A percentile compares a stretch with the other conserved stretches of the same genome.
Conservation (phyloP, 2,113 vertebrate genomes). For the Salvator merianae region DNA sequence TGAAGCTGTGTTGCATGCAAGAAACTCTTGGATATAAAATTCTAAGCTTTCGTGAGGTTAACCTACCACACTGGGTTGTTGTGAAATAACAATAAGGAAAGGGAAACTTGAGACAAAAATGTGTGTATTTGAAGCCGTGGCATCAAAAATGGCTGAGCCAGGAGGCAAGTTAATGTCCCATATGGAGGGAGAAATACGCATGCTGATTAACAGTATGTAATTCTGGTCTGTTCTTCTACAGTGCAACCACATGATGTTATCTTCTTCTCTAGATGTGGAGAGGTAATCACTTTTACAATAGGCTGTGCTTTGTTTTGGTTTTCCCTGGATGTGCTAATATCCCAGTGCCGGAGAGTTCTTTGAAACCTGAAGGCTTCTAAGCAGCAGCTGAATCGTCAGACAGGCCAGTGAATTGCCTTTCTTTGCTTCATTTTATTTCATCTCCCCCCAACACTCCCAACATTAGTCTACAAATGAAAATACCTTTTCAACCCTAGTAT, state of each 20-base stretch:
- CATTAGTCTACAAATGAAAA: slow-evolving; percentile 74
- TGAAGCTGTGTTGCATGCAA: too few relatives aligned
- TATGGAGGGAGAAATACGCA: neutral
- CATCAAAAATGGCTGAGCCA: neutral
- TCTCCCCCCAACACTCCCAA: slow-evolving; percentile 54
- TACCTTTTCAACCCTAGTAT: slow-evolving; percentile 68
- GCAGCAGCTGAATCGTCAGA: slow-evolving; percentile 54
- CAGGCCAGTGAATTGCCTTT: slow-evolving; percentile 45
- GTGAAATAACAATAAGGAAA: too few relatives aligned
- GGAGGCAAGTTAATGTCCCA: neutral
- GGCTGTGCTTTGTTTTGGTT: slow-evolving; percentile 1
- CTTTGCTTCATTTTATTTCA: slow-evolving; percentile 60
- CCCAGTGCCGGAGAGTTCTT: slow-evolving; percentile 28
- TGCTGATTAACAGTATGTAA: neutral
- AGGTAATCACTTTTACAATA: slow-evolving; percentile 5
- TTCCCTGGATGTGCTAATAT: slow-evolving; percentile 24
- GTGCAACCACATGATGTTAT: neutral
- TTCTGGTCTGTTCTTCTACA: rapidly evolving
- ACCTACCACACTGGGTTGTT: too few relatives aligned
- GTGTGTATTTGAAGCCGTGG: neutral
- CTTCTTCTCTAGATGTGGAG: neutral
- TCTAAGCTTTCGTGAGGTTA: too few relatives aligned
- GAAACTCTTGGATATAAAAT: too few relatives aligned
- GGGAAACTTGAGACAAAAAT: neutral
- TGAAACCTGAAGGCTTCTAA: slow-evolving; percentile 20